Conservation (phyloP, 2,113 vertebrate species). For the Andinoacara biseriatus region DNA sequence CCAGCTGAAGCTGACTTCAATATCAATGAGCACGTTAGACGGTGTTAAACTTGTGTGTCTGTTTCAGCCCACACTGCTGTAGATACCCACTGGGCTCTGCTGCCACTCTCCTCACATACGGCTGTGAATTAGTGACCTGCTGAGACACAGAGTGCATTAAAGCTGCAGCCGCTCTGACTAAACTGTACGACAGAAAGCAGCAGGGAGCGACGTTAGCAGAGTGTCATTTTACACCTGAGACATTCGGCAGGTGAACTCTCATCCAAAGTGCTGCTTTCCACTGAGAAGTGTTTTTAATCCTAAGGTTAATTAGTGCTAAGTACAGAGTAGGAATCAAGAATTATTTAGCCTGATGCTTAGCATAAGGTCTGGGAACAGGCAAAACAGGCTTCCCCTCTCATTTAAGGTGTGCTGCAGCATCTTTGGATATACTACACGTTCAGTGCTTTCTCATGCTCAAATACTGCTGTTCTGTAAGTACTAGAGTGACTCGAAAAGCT, state of each 20-base stretch:
- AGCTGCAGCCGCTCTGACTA: background rate
- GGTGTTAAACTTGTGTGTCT: background rate
- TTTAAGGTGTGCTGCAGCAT: background rate
- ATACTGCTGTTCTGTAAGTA: background rate
- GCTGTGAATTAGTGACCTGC: background rate
- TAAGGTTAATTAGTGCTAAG: background rate
- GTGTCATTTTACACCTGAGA: background rate
- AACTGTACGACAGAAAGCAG: background rate
- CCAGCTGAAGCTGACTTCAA: background rate
- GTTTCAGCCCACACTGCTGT: background rate
- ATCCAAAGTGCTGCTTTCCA: background rate
- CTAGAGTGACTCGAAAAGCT: background rate
- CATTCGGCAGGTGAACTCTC: background rate
- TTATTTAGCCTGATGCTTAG: background rate
- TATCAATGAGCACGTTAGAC: background rate
- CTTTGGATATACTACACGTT: background rate
- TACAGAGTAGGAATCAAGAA: background rate
- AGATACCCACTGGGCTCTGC: background rate
- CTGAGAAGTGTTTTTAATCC: background rate
- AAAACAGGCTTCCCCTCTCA: accelerated
- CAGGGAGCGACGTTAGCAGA: background rate
- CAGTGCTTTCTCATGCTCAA: too few species aligned
- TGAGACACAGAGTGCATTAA: background rate
- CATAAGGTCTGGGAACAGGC: accelerated
- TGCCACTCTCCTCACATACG: background rate